Conservation (phyloP, 2,888 invertebrate genomes). For the Cinara cedri region DNA sequence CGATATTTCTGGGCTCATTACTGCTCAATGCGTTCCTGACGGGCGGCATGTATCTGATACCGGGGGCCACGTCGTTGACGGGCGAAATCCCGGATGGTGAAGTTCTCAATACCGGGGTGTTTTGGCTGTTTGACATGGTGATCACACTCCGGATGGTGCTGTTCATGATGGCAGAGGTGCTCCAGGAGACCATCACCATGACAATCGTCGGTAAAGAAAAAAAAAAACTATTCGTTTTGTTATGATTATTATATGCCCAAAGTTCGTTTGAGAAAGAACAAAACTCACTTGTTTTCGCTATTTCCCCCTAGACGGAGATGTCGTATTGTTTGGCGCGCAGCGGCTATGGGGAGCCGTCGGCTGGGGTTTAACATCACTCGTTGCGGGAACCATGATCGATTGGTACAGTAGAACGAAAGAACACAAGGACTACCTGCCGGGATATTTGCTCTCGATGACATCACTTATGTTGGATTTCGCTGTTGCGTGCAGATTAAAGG, state of each 20-base stretch:
- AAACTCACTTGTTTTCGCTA: too few relatives aligned
- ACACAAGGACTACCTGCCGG: slow-evolving; percentile 43
- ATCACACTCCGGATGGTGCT: slow-evolving; percentile 21
- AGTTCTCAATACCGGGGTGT: neutral
- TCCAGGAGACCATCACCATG: slow-evolving; percentile 56
- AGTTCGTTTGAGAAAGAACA: too few relatives aligned
- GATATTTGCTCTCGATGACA: slow-evolving; percentile 4
- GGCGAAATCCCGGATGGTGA: neutral
- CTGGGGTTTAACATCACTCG: slow-evolving; percentile 49
- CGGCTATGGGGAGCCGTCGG: slow-evolving; percentile 56
- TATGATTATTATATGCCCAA: too few relatives aligned
- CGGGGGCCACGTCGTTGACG: neutral
- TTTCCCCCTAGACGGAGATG: slow-evolving; percentile 42
- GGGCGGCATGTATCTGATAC: slow-evolving; percentile 22
- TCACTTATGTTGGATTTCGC: neutral
- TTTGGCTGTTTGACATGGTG: slow-evolving; percentile 9
- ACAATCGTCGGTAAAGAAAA: slow-evolving; percentile 51
- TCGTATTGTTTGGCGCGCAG: slow-evolving; percentile 39
- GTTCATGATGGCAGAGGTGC: slow-evolving; percentile 27
- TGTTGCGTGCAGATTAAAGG: slow-evolving; percentile 1
- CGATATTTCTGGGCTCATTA: slow-evolving; percentile 67
- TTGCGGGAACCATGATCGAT: slow-evolving; percentile 35
- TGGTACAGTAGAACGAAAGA: slow-evolving; percentile 36
- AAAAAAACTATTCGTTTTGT: too few relatives aligned
- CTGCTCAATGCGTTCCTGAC: slow-evolving; percentile 27